A percentile compares a stretch with the other conserved stretches of the same genome.
Conservation (phyloP, 1,140 invertebrate species). For the Portunus trituberculatus region DNA sequence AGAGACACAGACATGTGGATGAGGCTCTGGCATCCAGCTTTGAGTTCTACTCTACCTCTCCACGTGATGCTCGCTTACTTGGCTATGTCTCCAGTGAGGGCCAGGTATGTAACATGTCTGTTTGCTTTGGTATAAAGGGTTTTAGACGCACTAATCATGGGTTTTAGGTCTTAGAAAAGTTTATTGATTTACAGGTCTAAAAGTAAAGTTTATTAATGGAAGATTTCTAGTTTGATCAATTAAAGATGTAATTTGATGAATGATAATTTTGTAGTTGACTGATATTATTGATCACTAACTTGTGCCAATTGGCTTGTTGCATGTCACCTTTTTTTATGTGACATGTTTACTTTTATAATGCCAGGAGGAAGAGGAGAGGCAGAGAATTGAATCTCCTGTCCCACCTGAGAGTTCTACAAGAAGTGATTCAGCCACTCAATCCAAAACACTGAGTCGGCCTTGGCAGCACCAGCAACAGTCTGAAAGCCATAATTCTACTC, state of each 20-base stretch:
- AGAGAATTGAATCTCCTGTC: background rate
- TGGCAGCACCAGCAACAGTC: conserved; percentile 15
- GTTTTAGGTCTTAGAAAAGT: too few relatives aligned
- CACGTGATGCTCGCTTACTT: conserved; percentile 64
- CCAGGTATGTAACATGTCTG: background rate
- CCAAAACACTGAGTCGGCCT: background rate
- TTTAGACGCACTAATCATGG: too few relatives aligned
- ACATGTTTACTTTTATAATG: background rate
- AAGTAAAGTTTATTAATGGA: too few relatives aligned
- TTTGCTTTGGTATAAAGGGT: background rate
- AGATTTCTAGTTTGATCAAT: too few relatives aligned
- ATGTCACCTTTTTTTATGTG: too few relatives aligned
- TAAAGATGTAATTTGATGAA: too few relatives aligned
- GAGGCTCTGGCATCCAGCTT: conserved; percentile 73
- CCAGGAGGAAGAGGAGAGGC: background rate
- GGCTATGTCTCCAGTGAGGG: conserved; percentile 50
- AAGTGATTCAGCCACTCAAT: background rate
- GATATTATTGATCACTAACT: too few relatives aligned
- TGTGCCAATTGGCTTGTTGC: too few relatives aligned
- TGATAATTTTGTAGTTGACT: too few relatives aligned
- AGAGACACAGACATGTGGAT: conserved; percentile 71
- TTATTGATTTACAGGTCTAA: too few relatives aligned
- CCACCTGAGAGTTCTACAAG: background rate
- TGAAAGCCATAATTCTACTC: conserved; percentile 40
- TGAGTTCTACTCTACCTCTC: conserved; percentile 74